Base-by-base conservation (phyloP, 2,113 vertebrate species). In the Dolichallabes microphthalmus region DNA sequence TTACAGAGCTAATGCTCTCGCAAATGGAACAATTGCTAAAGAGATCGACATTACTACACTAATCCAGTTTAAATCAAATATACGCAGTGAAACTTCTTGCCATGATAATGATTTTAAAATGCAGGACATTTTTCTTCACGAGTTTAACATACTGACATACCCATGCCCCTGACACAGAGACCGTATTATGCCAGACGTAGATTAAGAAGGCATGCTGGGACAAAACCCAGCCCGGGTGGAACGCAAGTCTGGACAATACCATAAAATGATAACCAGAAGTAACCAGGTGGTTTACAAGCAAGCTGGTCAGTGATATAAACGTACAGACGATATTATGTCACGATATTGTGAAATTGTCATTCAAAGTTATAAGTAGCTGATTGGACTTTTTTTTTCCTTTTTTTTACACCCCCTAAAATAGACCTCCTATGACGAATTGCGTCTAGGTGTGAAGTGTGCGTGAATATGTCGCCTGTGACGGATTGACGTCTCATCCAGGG, bases 31-130 rank as follows among this genome's bases (percentile, higher is more conserved):
- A 27, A 58, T 2, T 69, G 19, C 32, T 82, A 12, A 14, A 71
- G 66, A 74, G 17, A 69, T 15, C 19, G 52, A 25, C 27, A 58
- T 11, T 35, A 60, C 22, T 60, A 32, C 13, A 63, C 78, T 25
- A 66, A 63, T 64, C 60, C 6, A 50, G 19, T 12, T 80, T 8
- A 32, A 68, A 32, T 22, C 12, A 82, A 82, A 68, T 55, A 55
- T 55, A 69, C 8, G 50, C 50, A 14, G 64, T 30, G 9, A 17
- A 45, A 58, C 50, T 8, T 45, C 45, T 45, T 55, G 11, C 15
- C n/a, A 27, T 81, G 35, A 82, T 20, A 52, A 66, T 6, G 19
- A 63, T 81, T 82, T 69, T 12, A 68, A 45, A 82, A 35, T 32
- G 63, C 10, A 20, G 61, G 20, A 35, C 14, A 68, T 32, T 69